phyloP scores from a whole-genome alignment of 1,140 invertebrate genomes.

The Zeugodacus cucurbitae region DNA sequence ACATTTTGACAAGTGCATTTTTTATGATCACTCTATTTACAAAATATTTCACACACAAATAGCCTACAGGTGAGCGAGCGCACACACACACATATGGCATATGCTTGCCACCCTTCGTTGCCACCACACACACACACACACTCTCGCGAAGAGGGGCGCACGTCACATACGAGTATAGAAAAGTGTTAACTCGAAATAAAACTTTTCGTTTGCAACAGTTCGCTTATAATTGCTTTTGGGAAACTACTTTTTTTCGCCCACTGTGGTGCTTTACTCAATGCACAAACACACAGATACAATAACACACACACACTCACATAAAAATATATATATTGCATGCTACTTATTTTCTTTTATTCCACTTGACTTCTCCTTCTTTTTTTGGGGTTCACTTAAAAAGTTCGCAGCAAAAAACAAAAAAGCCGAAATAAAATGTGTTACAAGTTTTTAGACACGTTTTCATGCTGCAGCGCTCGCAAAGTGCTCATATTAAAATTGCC shows the following conservation, averaged over 20 bases:
- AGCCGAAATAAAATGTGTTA: not conserved
- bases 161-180: not conserved
- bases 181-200: constrained; percentile 39
- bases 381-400: constrained; percentile 23
- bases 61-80: constrained; percentile 13
- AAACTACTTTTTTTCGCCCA: not conserved
- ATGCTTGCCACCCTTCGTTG: too few relatives aligned
- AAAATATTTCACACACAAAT: constrained; percentile 27
- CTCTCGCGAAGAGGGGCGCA: not conserved
- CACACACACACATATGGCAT: too few relatives aligned
- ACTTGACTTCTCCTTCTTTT: not conserved
- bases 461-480: not conserved
- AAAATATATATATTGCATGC: not conserved
- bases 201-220: constrained; percentile 35
- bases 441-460: constrained; percentile 37
- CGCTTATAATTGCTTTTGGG: constrained; percentile 19
- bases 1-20: constrained; percentile 30
- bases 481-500: not conserved
- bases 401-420: not conserved
- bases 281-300: not conserved
- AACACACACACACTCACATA: not conserved
- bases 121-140: too few relatives aligned
- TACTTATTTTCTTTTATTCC: not conserved
- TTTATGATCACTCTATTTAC: constrained; percentile 27
- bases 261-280: not conserved